Evolutionary conservation across 2,113 vertebrate species (phyloP).

Genomic region (Solenodon paradoxus): DNA sequence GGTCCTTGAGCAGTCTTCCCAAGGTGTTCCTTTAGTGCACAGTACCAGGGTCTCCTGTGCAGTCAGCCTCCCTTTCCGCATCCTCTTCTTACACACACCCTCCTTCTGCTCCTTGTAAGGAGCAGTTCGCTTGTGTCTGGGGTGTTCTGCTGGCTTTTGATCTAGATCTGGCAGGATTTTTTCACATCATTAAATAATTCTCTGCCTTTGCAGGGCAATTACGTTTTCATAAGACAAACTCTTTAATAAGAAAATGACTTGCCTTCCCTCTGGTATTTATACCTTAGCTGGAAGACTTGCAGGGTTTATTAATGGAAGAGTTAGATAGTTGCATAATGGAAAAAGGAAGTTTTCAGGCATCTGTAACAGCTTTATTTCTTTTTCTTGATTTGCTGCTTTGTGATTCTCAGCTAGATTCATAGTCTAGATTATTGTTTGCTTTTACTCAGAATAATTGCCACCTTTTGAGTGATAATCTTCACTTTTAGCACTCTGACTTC

Average conservation of each 20-base stretch:
- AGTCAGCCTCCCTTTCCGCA: no score
- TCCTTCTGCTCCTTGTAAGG: background rate
- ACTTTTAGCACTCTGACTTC: background rate
- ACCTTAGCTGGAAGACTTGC: background rate
- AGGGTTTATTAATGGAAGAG: background rate
- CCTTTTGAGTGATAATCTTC: background rate
- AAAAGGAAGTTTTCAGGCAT: background rate
- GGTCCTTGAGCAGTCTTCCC: background rate
- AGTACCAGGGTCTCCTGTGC: no score
- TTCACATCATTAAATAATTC: slow-evolving; percentile 24
- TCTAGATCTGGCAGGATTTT: background rate
- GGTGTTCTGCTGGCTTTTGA: background rate
- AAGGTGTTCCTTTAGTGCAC: background rate
- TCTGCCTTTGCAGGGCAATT: background rate
- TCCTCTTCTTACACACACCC: background rate
- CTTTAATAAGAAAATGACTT: slow-evolving; percentile 8
- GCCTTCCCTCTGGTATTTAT: background rate
- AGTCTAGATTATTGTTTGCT: background rate
- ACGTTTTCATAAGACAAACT: background rate
- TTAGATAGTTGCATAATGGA: background rate
- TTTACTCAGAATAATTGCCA: slow-evolving; percentile 13
- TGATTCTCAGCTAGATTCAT: background rate
- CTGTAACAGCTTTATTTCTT: background rate
- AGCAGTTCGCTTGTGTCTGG: background rate
- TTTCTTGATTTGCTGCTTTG: background rate